Evolutionary conservation across 2,888 invertebrate species (phyloP).

Genomic region (Celastrina argiolus): DNA sequence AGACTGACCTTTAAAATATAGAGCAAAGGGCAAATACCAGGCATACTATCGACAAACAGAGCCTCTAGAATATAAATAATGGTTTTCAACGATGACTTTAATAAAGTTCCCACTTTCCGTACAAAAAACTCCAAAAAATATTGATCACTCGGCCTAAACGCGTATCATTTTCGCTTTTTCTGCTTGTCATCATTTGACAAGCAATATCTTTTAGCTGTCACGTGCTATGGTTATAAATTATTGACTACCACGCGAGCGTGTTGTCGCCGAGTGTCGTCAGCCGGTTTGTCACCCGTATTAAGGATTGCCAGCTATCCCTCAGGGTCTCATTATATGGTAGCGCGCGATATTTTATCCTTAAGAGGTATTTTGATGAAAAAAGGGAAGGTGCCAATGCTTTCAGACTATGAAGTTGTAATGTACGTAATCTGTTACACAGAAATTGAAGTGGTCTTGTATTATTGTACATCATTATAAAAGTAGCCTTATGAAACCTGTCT

Average conservation of each 20-base stretch:
- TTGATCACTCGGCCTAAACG: not conserved
- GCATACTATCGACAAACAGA: not conserved
- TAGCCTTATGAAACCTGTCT: too few relatives aligned
- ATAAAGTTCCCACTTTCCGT: not conserved
- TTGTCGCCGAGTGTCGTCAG: slow-evolving; percentile 28
- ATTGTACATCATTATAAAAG: too few relatives aligned
- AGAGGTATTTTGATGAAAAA: slow-evolving; percentile 32
- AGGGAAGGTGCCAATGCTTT: slow-evolving; percentile 10
- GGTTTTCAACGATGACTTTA: not conserved
- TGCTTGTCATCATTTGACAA: slow-evolving; percentile 21
- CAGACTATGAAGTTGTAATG: slow-evolving; percentile 3
- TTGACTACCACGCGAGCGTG: slow-evolving; percentile 67
- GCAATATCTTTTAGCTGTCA: slow-evolving; percentile 50
- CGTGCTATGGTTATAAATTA: slow-evolving; percentile 68
- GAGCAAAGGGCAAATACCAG: not conserved
- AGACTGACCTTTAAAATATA: not conserved
- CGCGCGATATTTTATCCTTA: slow-evolving; percentile 68
- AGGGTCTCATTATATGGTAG: slow-evolving; percentile 68
- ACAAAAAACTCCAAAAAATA: not conserved
- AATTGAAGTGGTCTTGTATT: not conserved
- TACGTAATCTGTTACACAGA: not conserved
- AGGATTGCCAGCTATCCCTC: slow-evolving; percentile 73
- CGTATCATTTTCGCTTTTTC: slow-evolving; percentile 14
- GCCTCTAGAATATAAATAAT: too few relatives aligned
- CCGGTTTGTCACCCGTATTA: slow-evolving; percentile 73